A percentile compares a stretch with the other conserved stretches of the same genome.
Evolutionary conservation across 1,140 invertebrate species (phyloP).

Genomic region (Aradophagus sp.): DNA sequence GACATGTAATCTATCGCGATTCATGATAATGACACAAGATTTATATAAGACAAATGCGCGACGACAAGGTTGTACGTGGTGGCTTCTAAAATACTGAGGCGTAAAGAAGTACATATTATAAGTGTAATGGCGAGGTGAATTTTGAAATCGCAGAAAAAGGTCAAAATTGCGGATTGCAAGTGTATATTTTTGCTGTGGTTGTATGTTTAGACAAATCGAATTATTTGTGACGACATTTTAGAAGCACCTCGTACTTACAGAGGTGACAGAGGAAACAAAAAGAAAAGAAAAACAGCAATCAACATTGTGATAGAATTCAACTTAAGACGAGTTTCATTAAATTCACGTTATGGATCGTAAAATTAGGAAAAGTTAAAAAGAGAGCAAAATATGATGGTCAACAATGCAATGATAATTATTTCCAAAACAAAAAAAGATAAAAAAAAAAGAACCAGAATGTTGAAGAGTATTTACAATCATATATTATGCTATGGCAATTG

Average conservation of each 20-base stretch:
- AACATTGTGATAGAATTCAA: slow-evolving; percentile 72
- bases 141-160: slow-evolving; percentile 12
- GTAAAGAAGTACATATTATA: slow-evolving; percentile 23
- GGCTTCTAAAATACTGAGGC: slow-evolving; percentile 57
- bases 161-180: slow-evolving; percentile 24
- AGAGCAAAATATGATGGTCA: too few species aligned
- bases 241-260: slow-evolving; percentile 65
- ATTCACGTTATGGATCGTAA: slow-evolving; percentile 18
- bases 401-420: slow-evolving; percentile 35
- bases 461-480: slow-evolving; percentile 65
- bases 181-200: slow-evolving; percentile 46
- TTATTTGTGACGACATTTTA: slow-evolving; percentile 53
- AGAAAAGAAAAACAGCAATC: slow-evolving; percentile 66
- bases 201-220: slow-evolving; percentile 20
- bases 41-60: slow-evolving; percentile 54
- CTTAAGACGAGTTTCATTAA: slow-evolving; percentile 57
- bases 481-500: slow-evolving; percentile 65
- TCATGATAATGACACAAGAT: slow-evolving; percentile 61
- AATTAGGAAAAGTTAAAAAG: slow-evolving; percentile 5
- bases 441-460: background rate
- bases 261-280: slow-evolving; percentile 3
- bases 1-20: slow-evolving; percentile 62
- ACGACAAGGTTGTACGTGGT: slow-evolving; percentile 55
- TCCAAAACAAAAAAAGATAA: too few species aligned
- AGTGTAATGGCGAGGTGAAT: slow-evolving; percentile 22